These are phyloP conservation scores for Microctonus aethiopoides DNA, from an alignment of 2,888 invertebrate genomes.

Conservation along the genomic window DNA sequence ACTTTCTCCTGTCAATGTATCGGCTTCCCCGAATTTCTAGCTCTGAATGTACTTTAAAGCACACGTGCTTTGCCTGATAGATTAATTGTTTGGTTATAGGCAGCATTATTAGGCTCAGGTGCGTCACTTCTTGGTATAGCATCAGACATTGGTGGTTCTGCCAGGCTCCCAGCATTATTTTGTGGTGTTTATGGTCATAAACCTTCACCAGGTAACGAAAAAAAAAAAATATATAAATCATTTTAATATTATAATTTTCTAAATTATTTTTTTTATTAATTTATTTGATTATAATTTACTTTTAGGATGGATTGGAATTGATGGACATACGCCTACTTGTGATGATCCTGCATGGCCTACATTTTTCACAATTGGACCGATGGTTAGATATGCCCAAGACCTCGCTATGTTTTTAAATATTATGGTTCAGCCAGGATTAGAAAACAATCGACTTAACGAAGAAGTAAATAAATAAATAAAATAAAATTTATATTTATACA, in stretches of 20 bases:
- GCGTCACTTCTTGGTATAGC: slow-evolving; percentile 86
- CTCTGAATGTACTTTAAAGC: not conserved
- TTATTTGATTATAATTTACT: not conserved
- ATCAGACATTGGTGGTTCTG: slow-evolving; percentile 91
- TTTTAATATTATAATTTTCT: too few relatives aligned
- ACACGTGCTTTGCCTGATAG: not conserved
- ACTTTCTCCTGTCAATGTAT: slow-evolving; percentile 2
- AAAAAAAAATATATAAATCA: not conserved
- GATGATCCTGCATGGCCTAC: slow-evolving; percentile 74
- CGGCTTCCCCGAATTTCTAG: not conserved
- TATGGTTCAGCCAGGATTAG: slow-evolving; percentile 72
- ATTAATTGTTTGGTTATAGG: slow-evolving; percentile 64
- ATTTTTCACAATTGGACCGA: slow-evolving; percentile 85
- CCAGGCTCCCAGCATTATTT: slow-evolving; percentile 89
- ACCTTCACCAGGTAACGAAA: slow-evolving; percentile 74
- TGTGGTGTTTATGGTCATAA: slow-evolving; percentile 96
- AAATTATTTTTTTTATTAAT: not conserved
- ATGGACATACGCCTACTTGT: slow-evolving; percentile 78
- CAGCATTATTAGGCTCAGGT: slow-evolving; percentile 80
- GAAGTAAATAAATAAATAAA: too few relatives aligned
- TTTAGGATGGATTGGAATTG: slow-evolving; percentile 70
- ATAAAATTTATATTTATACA: slow-evolving; percentile 14
- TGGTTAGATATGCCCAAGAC: slow-evolving; percentile 89
- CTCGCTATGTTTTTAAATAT: slow-evolving; percentile 80
- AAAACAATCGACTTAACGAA: slow-evolving; percentile 68